Evolutionary conservation across 2,113 vertebrate species (phyloP), one percentile per base, ranked within the genome.

Genomic region (Microcebus tavaratra): DNA sequence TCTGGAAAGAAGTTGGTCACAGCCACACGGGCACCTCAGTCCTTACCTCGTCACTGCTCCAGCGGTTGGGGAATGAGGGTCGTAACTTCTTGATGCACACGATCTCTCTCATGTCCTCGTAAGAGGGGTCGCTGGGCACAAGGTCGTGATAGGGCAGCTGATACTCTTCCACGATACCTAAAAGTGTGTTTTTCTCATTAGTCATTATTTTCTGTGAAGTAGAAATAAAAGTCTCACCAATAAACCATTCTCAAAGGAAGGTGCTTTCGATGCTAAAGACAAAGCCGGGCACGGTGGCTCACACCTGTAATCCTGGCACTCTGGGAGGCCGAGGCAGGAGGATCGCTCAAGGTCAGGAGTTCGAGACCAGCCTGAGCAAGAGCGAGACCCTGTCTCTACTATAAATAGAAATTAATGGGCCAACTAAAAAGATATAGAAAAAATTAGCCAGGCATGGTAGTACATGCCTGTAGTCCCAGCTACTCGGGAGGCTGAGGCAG

Each of bases 141-240:
- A 99, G 98, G 93, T 99, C 99, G 0, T 99, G 99, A 84, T 99
- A 99, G 0, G 99, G 99, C 70, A 99, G 98, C 98, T 99, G 99
- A 96, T 99, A 99, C 95, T 99, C 99, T 96, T 99, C 99, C 55
- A 99, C 99, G 84, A 99, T 99, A 63, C 99, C 99, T 99, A 95
- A 39, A 97, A 98, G 81, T 61, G 94, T 2, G 21, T 57, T 39
- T 53, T 50, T 6, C 59, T 10, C 13, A 18, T 61, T 57, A 57
- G 31, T 70, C 10, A 61, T 45, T 86, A 59, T 82, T 82, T 84
- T 70, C 55, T 42, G 17, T 53, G 34, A 91, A 72, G 20, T 36
- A 0, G 17, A 81, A 76, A 86, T 72, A 59, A 45, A 79, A 81
- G 6, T 36, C 88, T 42, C 59, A 55, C 12, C 78, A n/a, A 50